phyloP scores from a whole-genome alignment of 2,797 vertebrate genomes.

The Austrolebias charrua region DNA sequence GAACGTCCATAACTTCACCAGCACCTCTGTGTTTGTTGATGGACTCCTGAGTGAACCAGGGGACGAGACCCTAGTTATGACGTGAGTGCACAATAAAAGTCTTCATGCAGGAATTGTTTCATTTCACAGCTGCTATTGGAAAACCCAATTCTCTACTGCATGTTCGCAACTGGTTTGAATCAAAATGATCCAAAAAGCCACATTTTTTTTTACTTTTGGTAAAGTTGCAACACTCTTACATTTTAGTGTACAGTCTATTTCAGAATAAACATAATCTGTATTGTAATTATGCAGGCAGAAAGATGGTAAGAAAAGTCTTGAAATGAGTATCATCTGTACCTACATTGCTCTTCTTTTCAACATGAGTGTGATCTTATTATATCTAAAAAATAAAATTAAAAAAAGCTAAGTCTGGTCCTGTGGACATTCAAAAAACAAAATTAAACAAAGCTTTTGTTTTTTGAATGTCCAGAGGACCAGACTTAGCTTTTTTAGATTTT shows the following conservation, averaged over 20 bases:
- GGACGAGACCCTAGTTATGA: conserved; percentile 97
- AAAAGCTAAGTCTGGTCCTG: no score
- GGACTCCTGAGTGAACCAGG: conserved; percentile 96
- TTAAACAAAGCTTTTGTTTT: no score
- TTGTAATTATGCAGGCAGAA: background rate
- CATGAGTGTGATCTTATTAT: background rate
- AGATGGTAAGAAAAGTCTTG: background rate
- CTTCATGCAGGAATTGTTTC: background rate
- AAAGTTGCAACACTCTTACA: no score
- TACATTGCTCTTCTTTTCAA: background rate
- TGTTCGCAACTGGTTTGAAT: background rate
- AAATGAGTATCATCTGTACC: background rate
- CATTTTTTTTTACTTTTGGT: no score
- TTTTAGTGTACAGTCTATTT: background rate
- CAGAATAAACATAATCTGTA: background rate
- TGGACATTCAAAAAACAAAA: no score
- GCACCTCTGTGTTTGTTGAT: conserved; percentile 95
- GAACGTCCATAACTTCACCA: conserved; percentile 96
- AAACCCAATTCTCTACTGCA: background rate
- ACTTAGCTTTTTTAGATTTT: no score
- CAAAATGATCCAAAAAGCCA: background rate
- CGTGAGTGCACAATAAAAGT: conserved; percentile 80
- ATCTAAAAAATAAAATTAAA: no score
- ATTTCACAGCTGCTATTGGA: background rate
- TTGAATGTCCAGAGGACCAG: no score